These are phyloP conservation scores for Scelioninae gen. 1 DNA, from an alignment of 2,888 invertebrate species.

Conservation along the genomic window DNA sequence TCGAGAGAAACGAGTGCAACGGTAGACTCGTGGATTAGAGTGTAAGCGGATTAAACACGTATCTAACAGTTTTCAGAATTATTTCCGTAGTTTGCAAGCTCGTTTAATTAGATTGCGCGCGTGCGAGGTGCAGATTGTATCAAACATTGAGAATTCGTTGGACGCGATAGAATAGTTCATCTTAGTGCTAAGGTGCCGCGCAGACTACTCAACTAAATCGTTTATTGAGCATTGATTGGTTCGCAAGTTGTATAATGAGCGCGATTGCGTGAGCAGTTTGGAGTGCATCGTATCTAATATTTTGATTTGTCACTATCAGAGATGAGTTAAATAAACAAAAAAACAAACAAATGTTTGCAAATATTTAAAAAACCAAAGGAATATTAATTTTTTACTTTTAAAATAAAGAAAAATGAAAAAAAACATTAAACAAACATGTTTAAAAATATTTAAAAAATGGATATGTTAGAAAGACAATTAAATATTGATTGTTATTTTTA, in stretches of 20 bases:
- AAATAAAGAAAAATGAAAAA: too few relatives aligned
- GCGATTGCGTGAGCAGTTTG: constrained; percentile 20
- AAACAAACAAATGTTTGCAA: too few relatives aligned
- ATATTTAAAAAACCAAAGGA: too few relatives aligned
- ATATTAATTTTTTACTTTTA: too few relatives aligned
- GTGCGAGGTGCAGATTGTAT: constrained; percentile 7
- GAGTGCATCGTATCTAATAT: background rate
- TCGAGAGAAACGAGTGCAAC: constrained; percentile 33
- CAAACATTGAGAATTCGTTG: constrained; percentile 20
- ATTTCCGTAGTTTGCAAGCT: constrained; percentile 30
- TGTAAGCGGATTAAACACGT: constrained; percentile 28
- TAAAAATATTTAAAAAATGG: too few relatives aligned
- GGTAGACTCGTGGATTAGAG: constrained; percentile 11
- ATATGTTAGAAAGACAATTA: too few relatives aligned
- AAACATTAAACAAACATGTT: too few relatives aligned
- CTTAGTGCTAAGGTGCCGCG: constrained; percentile 16
- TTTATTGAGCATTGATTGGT: constrained; percentile 29
- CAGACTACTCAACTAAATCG: background rate
- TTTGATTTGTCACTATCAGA: constrained; percentile 30
- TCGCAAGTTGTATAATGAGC: constrained; percentile 15
- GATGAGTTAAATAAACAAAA: too few relatives aligned
- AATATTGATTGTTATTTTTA: too few relatives aligned
- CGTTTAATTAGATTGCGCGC: constrained; percentile 20
- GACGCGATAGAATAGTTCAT: background rate
- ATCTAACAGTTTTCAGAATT: constrained; percentile 17